Evolutionary conservation across 2,113 vertebrate genomes (phyloP).

Genomic region (Periophthalmus modestus): DNA sequence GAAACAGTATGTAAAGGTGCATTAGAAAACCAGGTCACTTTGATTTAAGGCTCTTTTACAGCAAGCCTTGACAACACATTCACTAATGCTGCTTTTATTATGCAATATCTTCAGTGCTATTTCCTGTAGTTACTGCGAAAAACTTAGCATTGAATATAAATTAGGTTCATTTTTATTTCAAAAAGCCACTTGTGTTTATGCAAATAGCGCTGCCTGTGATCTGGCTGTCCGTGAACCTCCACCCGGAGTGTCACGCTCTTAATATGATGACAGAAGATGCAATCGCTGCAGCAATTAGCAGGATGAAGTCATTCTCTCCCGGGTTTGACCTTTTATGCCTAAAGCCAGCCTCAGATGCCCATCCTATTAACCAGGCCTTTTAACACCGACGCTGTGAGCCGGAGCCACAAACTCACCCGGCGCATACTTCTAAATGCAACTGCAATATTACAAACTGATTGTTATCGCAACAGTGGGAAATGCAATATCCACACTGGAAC

Average conservation of each 20-base stretch:
- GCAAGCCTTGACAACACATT: neutral
- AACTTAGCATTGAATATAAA: slow-evolving; percentile 5
- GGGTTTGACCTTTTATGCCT: slow-evolving; percentile 53
- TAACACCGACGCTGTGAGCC: slow-evolving; percentile 13
- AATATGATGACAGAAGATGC: slow-evolving; percentile 60
- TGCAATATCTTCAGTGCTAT: neutral
- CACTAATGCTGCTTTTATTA: neutral
- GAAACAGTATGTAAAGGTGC: slow-evolving; percentile 22
- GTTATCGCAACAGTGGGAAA: neutral
- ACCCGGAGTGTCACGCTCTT: slow-evolving; percentile 22
- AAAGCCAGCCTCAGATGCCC: slow-evolving; percentile 30
- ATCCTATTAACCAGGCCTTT: slow-evolving; percentile 32
- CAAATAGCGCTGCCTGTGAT: slow-evolving; percentile 10
- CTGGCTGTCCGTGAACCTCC: slow-evolving; percentile 30
- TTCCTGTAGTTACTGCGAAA: neutral
- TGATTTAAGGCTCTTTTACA: neutral
- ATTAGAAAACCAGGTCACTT: slow-evolving; percentile 19
- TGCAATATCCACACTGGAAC: neutral
- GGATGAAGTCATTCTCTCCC: slow-evolving; percentile 47
- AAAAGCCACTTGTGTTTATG: slow-evolving; percentile 19
- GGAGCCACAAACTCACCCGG: neutral
- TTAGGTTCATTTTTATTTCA: slow-evolving; percentile 1
- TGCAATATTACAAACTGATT: neutral
- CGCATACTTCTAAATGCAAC: neutral
- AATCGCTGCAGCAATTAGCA: slow-evolving; percentile 62